Conservation (phyloP, 2,888 invertebrate genomes). For the Microchrysa polita region DNA sequence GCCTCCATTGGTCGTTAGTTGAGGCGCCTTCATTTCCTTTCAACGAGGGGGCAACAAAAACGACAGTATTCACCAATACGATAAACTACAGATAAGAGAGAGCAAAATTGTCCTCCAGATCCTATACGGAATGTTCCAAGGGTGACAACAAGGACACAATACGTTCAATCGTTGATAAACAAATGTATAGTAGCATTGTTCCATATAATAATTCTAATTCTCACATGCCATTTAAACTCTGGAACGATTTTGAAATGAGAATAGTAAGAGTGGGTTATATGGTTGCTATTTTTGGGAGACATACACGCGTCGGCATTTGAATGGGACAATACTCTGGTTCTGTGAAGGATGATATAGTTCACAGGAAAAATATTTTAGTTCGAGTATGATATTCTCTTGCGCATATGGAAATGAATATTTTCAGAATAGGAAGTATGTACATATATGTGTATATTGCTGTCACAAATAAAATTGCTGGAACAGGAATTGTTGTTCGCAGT, state of each 20-base stretch:
- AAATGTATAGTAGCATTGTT: conserved; percentile 44
- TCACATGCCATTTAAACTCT: conserved; percentile 46
- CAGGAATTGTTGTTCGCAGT: too few species aligned
- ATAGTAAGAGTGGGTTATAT: too few species aligned
- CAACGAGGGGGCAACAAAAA: neutral
- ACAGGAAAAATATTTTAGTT: neutral
- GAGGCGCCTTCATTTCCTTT: conserved; percentile 45
- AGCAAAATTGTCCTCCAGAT: neutral
- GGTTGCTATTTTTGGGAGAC: neutral
- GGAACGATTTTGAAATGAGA: conserved; percentile 23
- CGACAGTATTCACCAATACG: conserved; percentile 34
- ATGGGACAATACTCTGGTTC: neutral
- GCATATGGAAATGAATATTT: neutral
- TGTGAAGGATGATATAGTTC: neutral
- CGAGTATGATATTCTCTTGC: neutral
- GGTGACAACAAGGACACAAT: conserved; percentile 49
- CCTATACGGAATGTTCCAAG: neutral
- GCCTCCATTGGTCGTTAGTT: conserved; percentile 43
- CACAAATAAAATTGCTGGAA: too few species aligned
- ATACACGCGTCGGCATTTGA: neutral
- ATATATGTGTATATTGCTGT: neutral
- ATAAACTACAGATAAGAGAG: conserved; percentile 48
- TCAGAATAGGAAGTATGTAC: neutral
- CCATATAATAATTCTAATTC: conserved; percentile 49
- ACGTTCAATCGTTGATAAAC: conserved; percentile 48